Conservation (phyloP, 2,797 vertebrate genomes). For the Chaetophractus vellerosus region DNA sequence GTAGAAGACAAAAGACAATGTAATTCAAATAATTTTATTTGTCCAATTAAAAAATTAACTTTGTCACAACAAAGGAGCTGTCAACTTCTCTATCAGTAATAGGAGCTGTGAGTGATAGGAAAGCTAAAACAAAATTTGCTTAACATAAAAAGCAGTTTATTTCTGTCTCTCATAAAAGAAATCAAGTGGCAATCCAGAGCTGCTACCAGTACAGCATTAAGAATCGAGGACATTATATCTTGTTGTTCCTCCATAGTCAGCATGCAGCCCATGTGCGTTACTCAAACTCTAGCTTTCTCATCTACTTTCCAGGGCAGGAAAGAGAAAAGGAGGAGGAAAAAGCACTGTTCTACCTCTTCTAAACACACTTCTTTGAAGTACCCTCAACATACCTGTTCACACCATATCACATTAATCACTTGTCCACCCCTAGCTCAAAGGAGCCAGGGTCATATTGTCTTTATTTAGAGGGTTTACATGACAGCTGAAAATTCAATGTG, state of each 20-base stretch:
- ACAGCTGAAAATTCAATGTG: constrained; percentile 70
- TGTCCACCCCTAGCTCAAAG: not conserved
- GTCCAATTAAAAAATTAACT: constrained; percentile 79
- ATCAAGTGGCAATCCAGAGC: not conserved
- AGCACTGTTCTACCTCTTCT: not conserved
- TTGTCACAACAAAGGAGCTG: constrained; percentile 78
- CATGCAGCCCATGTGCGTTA: not conserved
- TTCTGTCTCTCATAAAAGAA: not conserved
- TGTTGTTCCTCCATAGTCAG: not conserved
- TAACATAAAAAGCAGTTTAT: not conserved
- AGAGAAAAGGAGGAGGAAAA: not conserved
- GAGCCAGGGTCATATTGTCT: not conserved
- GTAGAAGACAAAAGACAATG: constrained; percentile 67
- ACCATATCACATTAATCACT: not conserved
- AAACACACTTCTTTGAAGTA: not conserved
- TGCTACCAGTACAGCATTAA: not conserved
- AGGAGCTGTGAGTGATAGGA: constrained; percentile 71
- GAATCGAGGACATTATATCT: not conserved
- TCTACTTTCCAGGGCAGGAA: not conserved
- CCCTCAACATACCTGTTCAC: not conserved
- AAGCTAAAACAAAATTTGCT: not conserved
- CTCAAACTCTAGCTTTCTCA: not conserved
- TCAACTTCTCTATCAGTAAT: constrained; percentile 64
- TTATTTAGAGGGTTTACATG: constrained; percentile 39
- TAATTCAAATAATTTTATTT: constrained; percentile 72